phyloP scores from a whole-genome alignment of 2,888 invertebrate genomes.

The Eristalis pertinax region DNA sequence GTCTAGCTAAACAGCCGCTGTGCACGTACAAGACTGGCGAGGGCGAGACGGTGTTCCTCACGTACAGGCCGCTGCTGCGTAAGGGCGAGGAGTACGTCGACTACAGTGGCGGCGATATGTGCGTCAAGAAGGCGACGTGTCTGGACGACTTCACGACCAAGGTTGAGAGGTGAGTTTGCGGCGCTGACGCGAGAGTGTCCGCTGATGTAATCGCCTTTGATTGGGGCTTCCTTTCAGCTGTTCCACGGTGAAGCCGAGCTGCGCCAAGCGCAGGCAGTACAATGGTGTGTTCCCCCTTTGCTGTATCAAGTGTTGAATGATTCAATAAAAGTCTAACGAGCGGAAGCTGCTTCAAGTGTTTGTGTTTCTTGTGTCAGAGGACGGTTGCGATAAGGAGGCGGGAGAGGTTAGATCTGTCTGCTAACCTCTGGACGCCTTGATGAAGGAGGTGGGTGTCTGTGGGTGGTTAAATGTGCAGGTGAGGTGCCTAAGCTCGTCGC shows the following conservation, averaged over 20 bases:
- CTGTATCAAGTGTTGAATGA: slow-evolving; percentile 77
- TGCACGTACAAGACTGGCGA: slow-evolving; percentile 77
- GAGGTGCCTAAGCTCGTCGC: too few species aligned
- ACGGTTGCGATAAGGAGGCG: too few species aligned
- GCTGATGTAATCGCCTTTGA: background rate
- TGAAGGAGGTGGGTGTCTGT: too few species aligned
- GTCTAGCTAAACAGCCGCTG: slow-evolving; percentile 76
- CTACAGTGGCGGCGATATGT: slow-evolving; percentile 77
- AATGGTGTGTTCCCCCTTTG: slow-evolving; percentile 79
- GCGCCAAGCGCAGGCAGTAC: slow-evolving; percentile 77
- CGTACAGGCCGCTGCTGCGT: slow-evolving; percentile 76
- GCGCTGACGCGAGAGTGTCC: background rate
- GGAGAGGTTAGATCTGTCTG: too few species aligned
- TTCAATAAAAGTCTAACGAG: slow-evolving; percentile 5
- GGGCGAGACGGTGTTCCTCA: slow-evolving; percentile 78
- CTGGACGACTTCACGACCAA: slow-evolving; percentile 77
- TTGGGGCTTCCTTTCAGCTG: slow-evolving; percentile 40
- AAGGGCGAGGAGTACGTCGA: slow-evolving; percentile 79
- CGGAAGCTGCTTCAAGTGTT: background rate
- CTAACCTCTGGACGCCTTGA: too few species aligned
- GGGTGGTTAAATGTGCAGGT: background rate
- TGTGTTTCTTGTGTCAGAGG: background rate
- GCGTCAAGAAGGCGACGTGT: slow-evolving; percentile 77
- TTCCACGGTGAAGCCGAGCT: slow-evolving; percentile 70
- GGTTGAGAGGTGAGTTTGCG: slow-evolving; percentile 77